Conservation (phyloP, 53 echinoderm and acorn worm species). For the Apostichopus leukothele region DNA sequence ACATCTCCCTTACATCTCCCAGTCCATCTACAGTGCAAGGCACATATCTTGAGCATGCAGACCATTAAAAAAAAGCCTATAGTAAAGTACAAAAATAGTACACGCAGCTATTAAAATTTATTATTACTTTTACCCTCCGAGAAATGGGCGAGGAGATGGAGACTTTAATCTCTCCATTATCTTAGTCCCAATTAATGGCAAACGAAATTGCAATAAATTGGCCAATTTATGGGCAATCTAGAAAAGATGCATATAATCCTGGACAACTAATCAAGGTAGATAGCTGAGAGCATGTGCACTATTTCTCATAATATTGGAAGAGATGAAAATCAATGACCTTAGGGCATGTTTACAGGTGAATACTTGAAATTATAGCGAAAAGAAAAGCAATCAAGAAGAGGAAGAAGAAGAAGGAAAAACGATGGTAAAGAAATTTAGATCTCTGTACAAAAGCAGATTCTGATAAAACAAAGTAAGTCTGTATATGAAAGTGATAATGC, state of each 20-base stretch:
- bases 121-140: background rate
- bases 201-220: conserved; percentile 4
- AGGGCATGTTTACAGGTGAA: conserved; percentile 23
- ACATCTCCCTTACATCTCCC: no score
- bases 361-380: background rate
- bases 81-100: no score
- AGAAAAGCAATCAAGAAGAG: no score
- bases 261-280: conserved; percentile 13
- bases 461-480: no score
- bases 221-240: conserved; percentile 11
- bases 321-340: background rate
- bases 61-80: no score
- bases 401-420: background rate
- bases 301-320: background rate
- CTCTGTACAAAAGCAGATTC: background rate
- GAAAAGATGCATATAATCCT: background rate
- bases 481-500: no score
- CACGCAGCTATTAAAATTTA: background rate
- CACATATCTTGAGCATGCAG: no score
- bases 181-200: conserved; percentile 5
- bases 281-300: background rate
- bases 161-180: background rate
- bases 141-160: background rate
- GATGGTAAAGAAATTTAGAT: background rate
- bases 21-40: no score